A percentile compares a stretch with the other conserved stretches of the same genome.
phyloP scores from a whole-genome alignment of 2,113 vertebrate species.

The Egretta garzetta region DNA sequence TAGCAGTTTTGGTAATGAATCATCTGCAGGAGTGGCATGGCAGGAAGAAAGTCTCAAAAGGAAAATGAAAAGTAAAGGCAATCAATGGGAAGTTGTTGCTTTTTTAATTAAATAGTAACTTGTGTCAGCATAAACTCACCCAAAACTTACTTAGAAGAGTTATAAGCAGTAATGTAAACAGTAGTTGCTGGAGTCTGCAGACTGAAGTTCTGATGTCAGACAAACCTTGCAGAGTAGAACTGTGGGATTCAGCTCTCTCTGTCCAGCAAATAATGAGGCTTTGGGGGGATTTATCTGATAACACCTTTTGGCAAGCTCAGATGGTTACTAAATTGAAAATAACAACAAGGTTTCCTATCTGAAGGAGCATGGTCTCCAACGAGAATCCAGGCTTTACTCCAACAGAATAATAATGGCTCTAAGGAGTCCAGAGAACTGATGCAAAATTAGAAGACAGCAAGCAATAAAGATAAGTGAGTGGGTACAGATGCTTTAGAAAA shows the following conservation, averaged over 20 bases:
- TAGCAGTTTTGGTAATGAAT: not conserved
- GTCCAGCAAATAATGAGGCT: not conserved
- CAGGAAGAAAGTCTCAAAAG: not conserved
- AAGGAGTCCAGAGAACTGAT: not conserved
- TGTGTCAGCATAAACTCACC: not conserved
- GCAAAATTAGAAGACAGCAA: not conserved
- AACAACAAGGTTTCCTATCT: not conserved
- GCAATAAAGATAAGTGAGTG: not conserved
- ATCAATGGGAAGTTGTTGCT: not conserved
- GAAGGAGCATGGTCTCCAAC: not conserved
- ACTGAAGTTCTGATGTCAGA: not conserved
- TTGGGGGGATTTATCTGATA: not conserved
- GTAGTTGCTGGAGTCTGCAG: not conserved
- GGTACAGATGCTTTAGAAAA: not conserved
- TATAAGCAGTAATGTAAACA: not conserved
- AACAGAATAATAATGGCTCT: not conserved
- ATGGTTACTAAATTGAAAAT: not conserved
- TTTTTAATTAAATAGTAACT: not conserved
- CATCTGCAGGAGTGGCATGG: not conserved
- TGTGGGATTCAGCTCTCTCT: not conserved
- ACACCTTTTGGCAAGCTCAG: not conserved
- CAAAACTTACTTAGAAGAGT: not conserved
- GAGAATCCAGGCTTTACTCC: not conserved
- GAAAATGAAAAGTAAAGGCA: not conserved
- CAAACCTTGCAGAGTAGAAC: not conserved